Evolutionary conservation across 1,140 invertebrate genomes (phyloP), one percentile per base, ranked within the genome.

Genomic region (Heterodera carotae): DNA sequence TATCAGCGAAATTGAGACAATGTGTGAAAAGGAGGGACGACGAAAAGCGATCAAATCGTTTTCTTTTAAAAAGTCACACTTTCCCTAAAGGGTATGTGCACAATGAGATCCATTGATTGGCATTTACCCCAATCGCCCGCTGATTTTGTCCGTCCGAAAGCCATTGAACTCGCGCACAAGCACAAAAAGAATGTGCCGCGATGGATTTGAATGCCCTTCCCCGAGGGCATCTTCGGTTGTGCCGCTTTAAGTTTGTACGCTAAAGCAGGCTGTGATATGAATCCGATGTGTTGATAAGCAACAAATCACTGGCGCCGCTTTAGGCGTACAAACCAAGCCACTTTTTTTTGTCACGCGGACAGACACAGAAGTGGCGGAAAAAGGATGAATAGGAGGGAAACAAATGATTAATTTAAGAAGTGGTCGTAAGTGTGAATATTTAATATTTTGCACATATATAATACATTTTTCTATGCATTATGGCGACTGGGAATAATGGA

Each of bases 231-330:
- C 12, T 66, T 29, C 33, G 25, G 62, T 31, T 10, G 27, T 31
- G 29, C 62, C 27, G 64, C 53, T 74, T 62, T 2, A 39, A 64
- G 36, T 64, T 74, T 74, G 72, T 74, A 74, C 72, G 72, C 72
- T 74, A 74, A 74, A 74, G 72, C 72, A 74, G 72, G 72, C 72
- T 74, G 72, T 74, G 72, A 74, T 74, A 74, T 74, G 72, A 74
- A 62, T 29, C 27, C n/a, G 18, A 29, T 25, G 59, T 59, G 36
- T n/a, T 27, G 8, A 62, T n/a, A 64, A 3, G 53, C 72, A 31
- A 74, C 72, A 74, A 74, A 74, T 74, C 72, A 74, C 72, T 62
- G 72, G 72, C 36, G 62, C 72, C 59, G 72, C 72, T 74, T 74
- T 74, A 64, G 72, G 72, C 72, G 72, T 74, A 74, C 72, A 74